Evolutionary conservation across 2,797 vertebrate genomes (phyloP), one percentile per base, ranked within the genome.

Genomic region (Forpus xanthops): DNA sequence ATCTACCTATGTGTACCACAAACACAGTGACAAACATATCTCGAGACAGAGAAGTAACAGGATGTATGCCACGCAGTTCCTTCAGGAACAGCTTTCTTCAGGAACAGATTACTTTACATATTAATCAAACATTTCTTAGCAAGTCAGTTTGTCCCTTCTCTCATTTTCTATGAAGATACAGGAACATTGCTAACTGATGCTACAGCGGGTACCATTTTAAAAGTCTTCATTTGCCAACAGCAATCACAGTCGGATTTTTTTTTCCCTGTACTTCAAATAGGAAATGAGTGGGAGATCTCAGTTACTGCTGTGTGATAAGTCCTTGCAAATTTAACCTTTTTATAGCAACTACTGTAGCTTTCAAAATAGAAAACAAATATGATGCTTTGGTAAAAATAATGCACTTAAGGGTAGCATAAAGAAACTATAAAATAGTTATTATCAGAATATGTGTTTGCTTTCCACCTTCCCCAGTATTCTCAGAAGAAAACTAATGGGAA

Each of bases 351-450:
- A 96, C 85, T 90, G 91, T 93, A 91, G 91, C 77, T 95, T 97
- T 95, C 94, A 94, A 97, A 97, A 96, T 88, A 96, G 95, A 96
- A 96, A 96, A 96, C 89, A 96, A 96, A 96, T 91, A 95, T 78
- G 89, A 93, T 76, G 80, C 74, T 77, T 93, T 88, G 56, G 77
- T 91, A 94, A 96, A 94, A 94, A 94, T 86, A 96, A 96, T 87
- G 33, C 45, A 85, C 76, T 94, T 81, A 93, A 88, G 89, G 84
- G 81, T 90, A 93, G 74, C 78, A 87, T 61, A 96, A 91, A 93
- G 66, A 88, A 96, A 93, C 41, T 74, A 66, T 68, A 82, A 84
- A 93, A 84, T 5, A 94, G 70, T 79, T 49, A 71, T 90, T 64
- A 87, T 56, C 74, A 71, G 41, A 80, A 55, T 88, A 79, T 9